Evolutionary conservation across 2,797 vertebrate genomes (phyloP).

Genomic region (Spondyliosoma cantharus): DNA sequence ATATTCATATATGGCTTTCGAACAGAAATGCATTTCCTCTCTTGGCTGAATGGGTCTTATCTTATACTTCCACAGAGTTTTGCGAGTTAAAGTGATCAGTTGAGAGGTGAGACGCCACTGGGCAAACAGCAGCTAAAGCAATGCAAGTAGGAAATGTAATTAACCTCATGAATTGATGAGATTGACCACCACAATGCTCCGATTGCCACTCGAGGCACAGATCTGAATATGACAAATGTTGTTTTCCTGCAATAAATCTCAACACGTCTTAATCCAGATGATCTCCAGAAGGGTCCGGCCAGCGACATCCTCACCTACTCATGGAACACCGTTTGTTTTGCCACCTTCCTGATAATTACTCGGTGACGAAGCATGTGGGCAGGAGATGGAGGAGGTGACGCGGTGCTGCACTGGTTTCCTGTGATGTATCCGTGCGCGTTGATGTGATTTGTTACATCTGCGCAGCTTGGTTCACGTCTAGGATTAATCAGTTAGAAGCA

Average conservation of each 20-base stretch:
- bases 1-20: neutral
- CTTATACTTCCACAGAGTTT: constrained; percentile 25
- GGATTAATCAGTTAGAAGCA: neutral
- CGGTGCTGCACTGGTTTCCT: constrained; percentile 17
- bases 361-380: constrained; percentile 33
- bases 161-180: constrained; percentile 56
- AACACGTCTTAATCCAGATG: constrained; percentile 1
- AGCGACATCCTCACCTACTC: constrained; percentile 25
- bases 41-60: constrained; percentile 2
- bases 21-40: constrained; percentile 1
- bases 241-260: constrained; percentile 16
- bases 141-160: constrained; percentile 49
- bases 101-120: constrained; percentile 26
- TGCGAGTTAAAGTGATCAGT: constrained; percentile 50
- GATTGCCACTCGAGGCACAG: constrained; percentile 35
- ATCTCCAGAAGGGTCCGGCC: constrained; percentile 8
- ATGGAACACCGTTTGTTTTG: constrained; percentile 32
- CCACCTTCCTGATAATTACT: constrained; percentile 46
- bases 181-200: constrained; percentile 45
- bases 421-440: constrained; percentile 20
- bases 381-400: constrained; percentile 22
- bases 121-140: constrained; percentile 43
- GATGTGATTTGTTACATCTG: constrained; percentile 3
- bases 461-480: neutral
- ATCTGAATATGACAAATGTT: constrained; percentile 45